phyloP scores from a whole-genome alignment of 2,797 vertebrate species.

The Capromys pilorides region DNA sequence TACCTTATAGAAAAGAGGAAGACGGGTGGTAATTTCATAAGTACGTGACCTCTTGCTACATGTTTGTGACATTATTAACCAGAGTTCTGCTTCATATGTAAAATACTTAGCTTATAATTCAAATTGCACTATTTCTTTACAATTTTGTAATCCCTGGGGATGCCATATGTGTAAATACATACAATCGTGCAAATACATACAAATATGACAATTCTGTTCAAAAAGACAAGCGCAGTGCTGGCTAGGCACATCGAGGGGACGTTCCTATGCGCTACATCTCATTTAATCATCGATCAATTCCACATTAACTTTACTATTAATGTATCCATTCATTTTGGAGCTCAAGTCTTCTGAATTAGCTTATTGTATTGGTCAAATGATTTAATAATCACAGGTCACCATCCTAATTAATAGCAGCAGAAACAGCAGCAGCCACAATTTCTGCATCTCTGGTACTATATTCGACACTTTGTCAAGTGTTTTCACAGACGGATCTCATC shows the following conservation, averaged over 20 bases:
- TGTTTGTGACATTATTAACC: not conserved
- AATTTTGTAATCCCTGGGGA: not conserved
- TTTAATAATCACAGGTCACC: conserved; percentile 27
- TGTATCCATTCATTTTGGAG: not conserved
- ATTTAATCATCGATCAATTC: not conserved
- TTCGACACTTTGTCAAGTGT: not conserved
- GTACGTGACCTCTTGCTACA: not conserved
- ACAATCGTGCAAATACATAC: not conserved
- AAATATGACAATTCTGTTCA: not conserved
- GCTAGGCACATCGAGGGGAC: not conserved
- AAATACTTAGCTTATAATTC: not conserved
- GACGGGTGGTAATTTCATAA: not conserved
- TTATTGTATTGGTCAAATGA: conserved; percentile 56
- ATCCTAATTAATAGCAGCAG: conserved; percentile 15
- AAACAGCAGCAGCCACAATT: not conserved
- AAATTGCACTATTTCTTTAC: not conserved
- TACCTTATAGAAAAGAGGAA: not conserved
- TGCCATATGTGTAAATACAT: not conserved
- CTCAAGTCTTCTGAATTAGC: not conserved
- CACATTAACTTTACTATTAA: conserved; percentile 38
- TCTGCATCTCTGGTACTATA: not conserved
- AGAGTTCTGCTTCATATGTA: not conserved
- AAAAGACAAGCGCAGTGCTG: not conserved
- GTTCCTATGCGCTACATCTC: not conserved
- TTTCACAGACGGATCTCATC: conserved; percentile 11